Conservation (phyloP, 2,113 vertebrate genomes). For the Lampris megalopsis region DNA sequence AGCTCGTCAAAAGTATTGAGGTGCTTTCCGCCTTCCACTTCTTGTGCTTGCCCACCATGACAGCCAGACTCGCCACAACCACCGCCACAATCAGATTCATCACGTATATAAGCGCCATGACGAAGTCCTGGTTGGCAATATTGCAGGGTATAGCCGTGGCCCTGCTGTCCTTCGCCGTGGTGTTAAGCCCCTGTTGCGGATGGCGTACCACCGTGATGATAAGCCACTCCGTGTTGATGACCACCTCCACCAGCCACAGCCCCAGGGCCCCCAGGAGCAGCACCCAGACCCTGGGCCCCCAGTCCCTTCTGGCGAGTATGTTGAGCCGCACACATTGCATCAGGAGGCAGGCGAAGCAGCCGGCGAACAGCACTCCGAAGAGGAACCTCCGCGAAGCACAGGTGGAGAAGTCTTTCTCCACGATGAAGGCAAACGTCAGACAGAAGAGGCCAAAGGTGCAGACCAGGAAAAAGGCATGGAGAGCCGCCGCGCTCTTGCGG, state of each 20-base stretch:
- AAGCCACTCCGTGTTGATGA: slow-evolving; percentile 96
- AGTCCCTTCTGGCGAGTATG: slow-evolving; percentile 81
- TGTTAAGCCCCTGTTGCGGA: slow-evolving; percentile 14
- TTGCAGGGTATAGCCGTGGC: slow-evolving; percentile 75
- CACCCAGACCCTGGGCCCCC: slow-evolving; percentile 81
- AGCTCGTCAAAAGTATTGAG: slow-evolving; percentile 82
- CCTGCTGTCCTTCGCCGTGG: rapidly evolving
- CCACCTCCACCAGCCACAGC: slow-evolving; percentile 89
- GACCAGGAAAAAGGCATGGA: slow-evolving; percentile 86
- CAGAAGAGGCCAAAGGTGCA: slow-evolving; percentile 90
- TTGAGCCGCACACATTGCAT: slow-evolving; percentile 88
- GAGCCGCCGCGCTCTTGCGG: slow-evolving; percentile 83
- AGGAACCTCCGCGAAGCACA: slow-evolving; percentile 92
- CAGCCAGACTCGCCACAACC: slow-evolving; percentile 74
- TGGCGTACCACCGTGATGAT: slow-evolving; percentile 88
- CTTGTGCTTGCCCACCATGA: slow-evolving; percentile 82
- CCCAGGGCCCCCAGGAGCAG: slow-evolving; percentile 82
- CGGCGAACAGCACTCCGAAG: slow-evolving; percentile 90
- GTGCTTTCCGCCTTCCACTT: slow-evolving; percentile 84
- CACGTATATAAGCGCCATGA: slow-evolving; percentile 94
- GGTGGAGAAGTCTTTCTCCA: slow-evolving; percentile 88
- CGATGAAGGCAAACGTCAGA: slow-evolving; percentile 92
- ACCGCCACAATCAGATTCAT: slow-evolving; percentile 86
- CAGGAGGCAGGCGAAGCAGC: slow-evolving; percentile 92
- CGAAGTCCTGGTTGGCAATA: slow-evolving; percentile 89